These are phyloP conservation scores for Pyxicephalus adspersus DNA, from an alignment of 2,113 vertebrate species.

Conservation along the genomic window DNA sequence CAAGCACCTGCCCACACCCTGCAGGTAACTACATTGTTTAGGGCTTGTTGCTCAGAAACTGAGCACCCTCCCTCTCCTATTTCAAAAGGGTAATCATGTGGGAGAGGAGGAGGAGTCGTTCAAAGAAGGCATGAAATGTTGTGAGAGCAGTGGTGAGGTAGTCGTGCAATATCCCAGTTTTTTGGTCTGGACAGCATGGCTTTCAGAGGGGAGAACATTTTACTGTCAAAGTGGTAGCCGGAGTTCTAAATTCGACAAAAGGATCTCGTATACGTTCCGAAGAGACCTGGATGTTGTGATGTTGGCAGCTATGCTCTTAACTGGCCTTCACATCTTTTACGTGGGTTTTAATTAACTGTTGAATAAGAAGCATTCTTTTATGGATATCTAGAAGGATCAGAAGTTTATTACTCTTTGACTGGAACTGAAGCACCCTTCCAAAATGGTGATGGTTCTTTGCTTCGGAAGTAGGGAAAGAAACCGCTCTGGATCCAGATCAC, in stretches of 20 bases:
- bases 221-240: background rate
- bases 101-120: conserved; percentile 4
- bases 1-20: conserved; percentile 31
- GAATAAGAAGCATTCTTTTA: background rate
- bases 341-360: background rate
- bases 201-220: background rate
- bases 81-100: conserved; percentile 19
- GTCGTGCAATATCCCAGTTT: background rate
- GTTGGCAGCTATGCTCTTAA: background rate
- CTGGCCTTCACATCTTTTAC: background rate
- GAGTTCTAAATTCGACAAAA: background rate
- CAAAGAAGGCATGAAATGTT: background rate
- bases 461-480: conserved; percentile 47
- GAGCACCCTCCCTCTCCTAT: background rate
- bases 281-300: background rate
- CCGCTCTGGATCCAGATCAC: conserved; percentile 38
- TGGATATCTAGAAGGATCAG: background rate
- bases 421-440: background rate
- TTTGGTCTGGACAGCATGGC: background rate
- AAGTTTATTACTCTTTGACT: background rate
- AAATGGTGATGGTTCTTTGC: conserved; percentile 49
- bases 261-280: background rate
- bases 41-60: conserved; percentile 39
- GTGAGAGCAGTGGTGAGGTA: background rate
- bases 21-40: conserved; percentile 41